Conservation (phyloP, 2,113 vertebrate species). For the Nothoprocta pentlandii region DNA sequence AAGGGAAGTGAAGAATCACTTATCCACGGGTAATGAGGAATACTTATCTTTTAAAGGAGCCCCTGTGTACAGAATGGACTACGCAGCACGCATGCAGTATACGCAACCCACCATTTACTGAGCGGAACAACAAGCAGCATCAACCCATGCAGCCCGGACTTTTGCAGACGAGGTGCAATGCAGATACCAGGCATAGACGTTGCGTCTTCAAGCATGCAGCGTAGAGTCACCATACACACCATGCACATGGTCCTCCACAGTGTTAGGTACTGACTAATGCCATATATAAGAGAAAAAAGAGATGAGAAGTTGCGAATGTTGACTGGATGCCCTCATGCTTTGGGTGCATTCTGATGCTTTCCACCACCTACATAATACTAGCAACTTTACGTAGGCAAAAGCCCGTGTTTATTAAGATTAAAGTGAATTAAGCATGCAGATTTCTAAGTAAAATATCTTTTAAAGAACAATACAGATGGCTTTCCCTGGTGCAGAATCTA, state of each 20-base stretch:
- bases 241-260: rapidly evolving
- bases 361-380: background rate
- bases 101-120: background rate
- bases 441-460: background rate
- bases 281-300: background rate
- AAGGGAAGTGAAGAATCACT: conserved; percentile 67
- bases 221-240: background rate
- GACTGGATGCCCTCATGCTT: background rate
- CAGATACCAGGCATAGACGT: rapidly evolving
- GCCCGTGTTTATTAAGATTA: background rate
- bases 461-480: background rate
- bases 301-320: rapidly evolving
- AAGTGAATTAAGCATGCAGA: background rate
- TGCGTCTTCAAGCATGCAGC: background rate
- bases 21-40: conserved; percentile 34
- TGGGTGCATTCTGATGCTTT: background rate
- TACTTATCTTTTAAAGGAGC: conserved; percentile 35
- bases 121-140: rapidly evolving
- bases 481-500: background rate
- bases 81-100: background rate
- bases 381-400: background rate
- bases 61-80: background rate
- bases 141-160: background rate
- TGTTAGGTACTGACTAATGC: rapidly evolving
- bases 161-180: background rate